These are phyloP conservation scores for Channa striata DNA, from an alignment of 2,797 vertebrate genomes.

Conservation along the genomic window DNA sequence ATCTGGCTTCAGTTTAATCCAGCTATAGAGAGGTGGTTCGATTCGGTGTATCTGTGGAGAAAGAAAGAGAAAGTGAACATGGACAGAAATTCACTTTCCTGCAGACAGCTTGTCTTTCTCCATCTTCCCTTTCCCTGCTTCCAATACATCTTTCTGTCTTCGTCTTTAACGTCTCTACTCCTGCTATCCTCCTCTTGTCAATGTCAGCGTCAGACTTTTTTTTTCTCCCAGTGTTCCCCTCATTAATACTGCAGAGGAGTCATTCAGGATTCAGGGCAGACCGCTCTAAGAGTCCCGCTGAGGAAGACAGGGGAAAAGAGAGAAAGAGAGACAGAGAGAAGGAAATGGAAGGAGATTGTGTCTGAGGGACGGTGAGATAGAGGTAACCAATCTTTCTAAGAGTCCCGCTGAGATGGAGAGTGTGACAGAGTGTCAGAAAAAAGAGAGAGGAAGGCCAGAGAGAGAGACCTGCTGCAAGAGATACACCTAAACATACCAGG, in stretches of 20 bases:
- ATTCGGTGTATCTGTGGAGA: conserved; percentile 66
- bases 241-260: conserved; percentile 73
- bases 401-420: conserved; percentile 61
- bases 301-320: conserved; percentile 37
- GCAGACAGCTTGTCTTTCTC: conserved; percentile 26
- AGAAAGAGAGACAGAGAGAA: conserved; percentile 18
- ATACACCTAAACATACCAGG: conserved; percentile 55
- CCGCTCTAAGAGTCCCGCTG: conserved; percentile 57
- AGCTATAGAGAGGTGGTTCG: conserved; percentile 44
- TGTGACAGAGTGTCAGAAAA: conserved; percentile 44
- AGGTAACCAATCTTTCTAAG: conserved; percentile 67
- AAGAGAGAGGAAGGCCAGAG: conserved; percentile 23
- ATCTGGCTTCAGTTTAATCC: conserved; percentile 62
- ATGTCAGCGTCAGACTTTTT: conserved; percentile 54
- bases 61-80: conserved; percentile 53
- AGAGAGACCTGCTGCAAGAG: conserved; percentile 45
- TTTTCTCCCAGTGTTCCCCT: conserved; percentile 54
- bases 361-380: conserved; percentile 52
- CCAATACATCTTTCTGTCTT: conserved; percentile 52
- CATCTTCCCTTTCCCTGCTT: conserved; percentile 24
- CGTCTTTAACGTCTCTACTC: conserved; percentile 47
- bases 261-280: conserved; percentile 67
- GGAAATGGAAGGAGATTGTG: conserved; percentile 40
- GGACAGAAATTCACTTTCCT: conserved; percentile 52
- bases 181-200: conserved; percentile 41